Conservation (phyloP, 2,888 invertebrate genomes). For the Alloplasta piceator region DNA sequence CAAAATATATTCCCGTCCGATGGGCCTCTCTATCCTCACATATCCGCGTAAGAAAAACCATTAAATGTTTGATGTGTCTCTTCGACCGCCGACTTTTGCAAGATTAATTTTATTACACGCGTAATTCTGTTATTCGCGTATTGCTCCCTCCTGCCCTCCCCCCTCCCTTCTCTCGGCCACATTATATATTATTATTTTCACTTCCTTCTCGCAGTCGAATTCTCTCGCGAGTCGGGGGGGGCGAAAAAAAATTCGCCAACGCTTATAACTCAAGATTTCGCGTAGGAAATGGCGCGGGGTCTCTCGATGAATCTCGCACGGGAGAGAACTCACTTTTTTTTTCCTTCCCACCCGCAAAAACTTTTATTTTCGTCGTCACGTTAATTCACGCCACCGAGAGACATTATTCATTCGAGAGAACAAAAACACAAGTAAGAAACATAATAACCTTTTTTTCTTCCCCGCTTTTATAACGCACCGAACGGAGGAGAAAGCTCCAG, state of each 20-base stretch:
- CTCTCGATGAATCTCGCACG: conserved; percentile 53
- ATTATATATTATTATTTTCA: conserved; percentile 21
- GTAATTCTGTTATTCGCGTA: conserved; percentile 43
- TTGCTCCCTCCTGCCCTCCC: conserved; percentile 14
- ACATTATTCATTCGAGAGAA: conserved; percentile 60
- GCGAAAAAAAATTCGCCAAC: conserved; percentile 37
- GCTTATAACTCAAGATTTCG: conserved; percentile 52
- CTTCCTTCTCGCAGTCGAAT: conserved; percentile 34
- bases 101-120: conserved; percentile 62
- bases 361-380: conserved; percentile 66
- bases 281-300: conserved; percentile 44
- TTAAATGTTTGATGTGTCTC: conserved; percentile 60
- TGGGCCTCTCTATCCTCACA: conserved; percentile 1
- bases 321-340: not conserved
- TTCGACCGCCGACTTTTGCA: conserved; percentile 41
- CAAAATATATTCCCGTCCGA: conserved; percentile 58
- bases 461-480: conserved; percentile 6
- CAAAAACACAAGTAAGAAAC: conserved; percentile 56
- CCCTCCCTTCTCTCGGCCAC: conserved; percentile 15
- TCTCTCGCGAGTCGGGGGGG: not conserved
- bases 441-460: conserved; percentile 41
- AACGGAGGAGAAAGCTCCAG: conserved; percentile 42
- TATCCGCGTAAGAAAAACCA: conserved; percentile 45
- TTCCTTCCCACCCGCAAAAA: conserved; percentile 9
- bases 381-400: conserved; percentile 53